phyloP scores from a whole-genome alignment of 2,888 invertebrate species.

The Eretmocerus hayati region DNA sequence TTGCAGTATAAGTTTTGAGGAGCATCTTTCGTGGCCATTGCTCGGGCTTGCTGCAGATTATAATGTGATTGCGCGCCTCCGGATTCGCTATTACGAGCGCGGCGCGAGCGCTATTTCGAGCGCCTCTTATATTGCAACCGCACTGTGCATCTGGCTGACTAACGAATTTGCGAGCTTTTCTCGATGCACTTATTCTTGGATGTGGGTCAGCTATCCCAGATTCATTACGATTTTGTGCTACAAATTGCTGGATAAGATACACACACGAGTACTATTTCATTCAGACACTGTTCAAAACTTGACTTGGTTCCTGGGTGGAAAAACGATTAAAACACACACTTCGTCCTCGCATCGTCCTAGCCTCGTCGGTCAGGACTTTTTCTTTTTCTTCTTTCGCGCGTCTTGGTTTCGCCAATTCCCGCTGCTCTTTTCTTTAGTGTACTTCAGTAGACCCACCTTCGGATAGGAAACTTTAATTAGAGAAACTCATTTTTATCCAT shows the following conservation, averaged over 20 bases:
- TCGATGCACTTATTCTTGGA: background rate
- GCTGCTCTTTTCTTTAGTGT: background rate
- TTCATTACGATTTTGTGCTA: no score
- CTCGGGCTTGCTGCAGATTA: background rate
- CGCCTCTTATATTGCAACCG: background rate
- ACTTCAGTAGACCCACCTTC: background rate
- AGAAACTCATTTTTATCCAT: conserved; percentile 13
- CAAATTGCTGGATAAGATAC: no score
- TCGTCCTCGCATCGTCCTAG: background rate
- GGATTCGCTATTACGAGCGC: background rate
- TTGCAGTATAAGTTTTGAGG: no score
- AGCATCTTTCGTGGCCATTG: background rate
- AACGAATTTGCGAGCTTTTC: background rate
- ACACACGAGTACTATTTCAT: no score
- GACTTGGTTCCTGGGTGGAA: conserved; percentile 7
- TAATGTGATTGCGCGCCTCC: background rate
- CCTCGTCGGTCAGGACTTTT: no score
- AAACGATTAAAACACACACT: conserved; percentile 13
- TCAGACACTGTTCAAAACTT: conserved; percentile 2
- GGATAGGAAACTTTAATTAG: conserved; percentile 11
- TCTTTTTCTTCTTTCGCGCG: background rate
- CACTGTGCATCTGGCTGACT: background rate
- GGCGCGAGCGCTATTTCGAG: background rate
- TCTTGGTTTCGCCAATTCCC: background rate
- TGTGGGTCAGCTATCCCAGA: background rate